Base-by-base conservation (phyloP, 1,140 invertebrate species). In the Philopotamus ludificatus region DNA sequence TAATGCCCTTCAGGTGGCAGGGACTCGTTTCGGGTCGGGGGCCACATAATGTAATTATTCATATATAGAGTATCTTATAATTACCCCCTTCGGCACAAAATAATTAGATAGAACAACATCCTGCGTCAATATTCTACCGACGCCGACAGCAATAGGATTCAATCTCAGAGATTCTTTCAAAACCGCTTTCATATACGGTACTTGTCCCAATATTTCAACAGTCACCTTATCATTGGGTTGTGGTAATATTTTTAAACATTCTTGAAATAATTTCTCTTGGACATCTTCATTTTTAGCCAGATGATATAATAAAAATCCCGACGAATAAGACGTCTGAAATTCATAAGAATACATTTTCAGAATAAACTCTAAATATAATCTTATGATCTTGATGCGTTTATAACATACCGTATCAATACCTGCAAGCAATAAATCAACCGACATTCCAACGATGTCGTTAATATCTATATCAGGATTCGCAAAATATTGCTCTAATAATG, bases 141-240 rank as follows among this genome's bases (percentile, higher is more conserved):
- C 81, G 12, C 90, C 92, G 41, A 94, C 82, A 0, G 92, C 88
- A 41, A 95, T 86, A 1, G 92, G 92, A 78, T 91, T 89, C n/a
- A 94, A 68, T 72, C 92, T 83, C 18, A 94, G 83, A 7, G 87
- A 87, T 79, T 97, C 94, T 75, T 95, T 95, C 2, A 96, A 74
- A 21, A 88, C 88, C 12, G 90, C 89, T 74, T 89, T 89, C 0
- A 90, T 79, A 72, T 93, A 96, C 8, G 75, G 73, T 12, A 91
- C 87, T 42, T 86, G 80, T 0, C 83, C 76, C 8, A 94, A 69
- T 4, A 80, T 74, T 47, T 86, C 81, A 2, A 76, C 67, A 1
- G 85, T 89, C 3, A 93, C 75, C 1, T 75, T 59, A 16, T 78
- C 71, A 47, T 84, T 73, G 49, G 76, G 71, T 39, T 75, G 72